Evolutionary conservation across 1,140 invertebrate genomes (phyloP).

Genomic region (Sminthurides bifidus): DNA sequence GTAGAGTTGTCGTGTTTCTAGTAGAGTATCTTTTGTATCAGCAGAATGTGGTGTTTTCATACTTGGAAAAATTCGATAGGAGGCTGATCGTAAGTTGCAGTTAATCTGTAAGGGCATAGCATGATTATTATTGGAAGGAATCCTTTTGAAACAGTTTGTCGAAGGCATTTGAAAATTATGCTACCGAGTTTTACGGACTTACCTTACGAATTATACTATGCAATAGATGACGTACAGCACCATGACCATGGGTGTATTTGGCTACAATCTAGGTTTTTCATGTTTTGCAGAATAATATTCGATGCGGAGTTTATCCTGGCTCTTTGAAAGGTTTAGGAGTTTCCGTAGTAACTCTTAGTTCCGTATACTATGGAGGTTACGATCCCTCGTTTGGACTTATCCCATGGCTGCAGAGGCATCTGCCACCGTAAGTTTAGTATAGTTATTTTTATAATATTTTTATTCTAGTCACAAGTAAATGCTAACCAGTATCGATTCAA

Average conservation of each 20-base stretch:
- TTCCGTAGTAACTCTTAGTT: conserved; percentile 60
- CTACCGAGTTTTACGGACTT: no score
- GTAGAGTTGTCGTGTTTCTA: no score
- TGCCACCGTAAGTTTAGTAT: conserved; percentile 46
- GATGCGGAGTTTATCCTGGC: conserved; percentile 88
- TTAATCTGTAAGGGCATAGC: not conserved
- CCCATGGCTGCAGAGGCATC: conserved; percentile 46
- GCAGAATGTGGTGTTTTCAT: not conserved
- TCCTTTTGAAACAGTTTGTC: not conserved
- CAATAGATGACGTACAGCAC: not conserved
- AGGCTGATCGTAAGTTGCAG: not conserved
- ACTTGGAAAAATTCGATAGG: not conserved
- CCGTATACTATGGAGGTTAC: conserved; percentile 65
- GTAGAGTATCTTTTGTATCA: no score
- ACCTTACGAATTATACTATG: not conserved
- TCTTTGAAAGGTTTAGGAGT: conserved; percentile 75
- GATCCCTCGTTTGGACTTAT: conserved; percentile 62
- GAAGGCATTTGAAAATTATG: not conserved
- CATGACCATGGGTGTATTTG: not conserved
- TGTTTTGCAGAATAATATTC: conserved; percentile 74
- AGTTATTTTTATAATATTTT: conserved; percentile 2
- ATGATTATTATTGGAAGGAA: not conserved
- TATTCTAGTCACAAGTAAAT: conserved; percentile 1
- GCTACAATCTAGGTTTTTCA: not conserved
- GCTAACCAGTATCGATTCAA: conserved; percentile 6